Conservation (phyloP, 2,888 invertebrate genomes). For the Muschampia plurimacula region DNA sequence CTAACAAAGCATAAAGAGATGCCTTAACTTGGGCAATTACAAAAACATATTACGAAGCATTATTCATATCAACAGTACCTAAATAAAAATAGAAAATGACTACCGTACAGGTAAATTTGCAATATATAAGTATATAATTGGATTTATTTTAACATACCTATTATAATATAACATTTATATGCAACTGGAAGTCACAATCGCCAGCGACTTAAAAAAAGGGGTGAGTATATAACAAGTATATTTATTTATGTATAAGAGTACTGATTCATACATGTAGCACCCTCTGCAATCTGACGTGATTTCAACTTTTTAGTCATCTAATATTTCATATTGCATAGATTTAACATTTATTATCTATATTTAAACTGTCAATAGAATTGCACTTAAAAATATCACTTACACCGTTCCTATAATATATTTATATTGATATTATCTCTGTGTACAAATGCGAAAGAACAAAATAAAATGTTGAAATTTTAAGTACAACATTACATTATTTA, state of each 20-base stretch:
- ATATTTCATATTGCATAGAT: conserved; percentile 28
- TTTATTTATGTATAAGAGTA: conserved; percentile 16
- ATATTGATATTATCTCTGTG: conserved; percentile 1
- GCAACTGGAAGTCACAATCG: not conserved
- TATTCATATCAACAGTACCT: conserved; percentile 25
- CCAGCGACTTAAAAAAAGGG: conserved; percentile 7
- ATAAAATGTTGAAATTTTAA: conserved; percentile 8
- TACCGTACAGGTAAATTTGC: conserved; percentile 20
- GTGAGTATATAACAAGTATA: conserved; percentile 3
- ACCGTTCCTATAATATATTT: conserved; percentile 19
- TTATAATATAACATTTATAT: no score
- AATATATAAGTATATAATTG: not conserved
- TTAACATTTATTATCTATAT: conserved; percentile 27
- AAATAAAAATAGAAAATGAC: conserved; percentile 13
- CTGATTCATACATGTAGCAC: conserved; percentile 14
- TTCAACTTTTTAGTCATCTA: conserved; percentile 2
- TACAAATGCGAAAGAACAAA: conserved; percentile 27
- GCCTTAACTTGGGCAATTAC: not conserved
- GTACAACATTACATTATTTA: conserved; percentile 19
- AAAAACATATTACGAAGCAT: conserved; percentile 22
- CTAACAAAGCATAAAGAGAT: conserved; percentile 18
- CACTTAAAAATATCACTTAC: conserved; percentile 59
- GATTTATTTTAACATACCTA: no score
- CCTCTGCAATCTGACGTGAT: conserved; percentile 11
- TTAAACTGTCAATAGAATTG: conserved; percentile 50